Base-by-base conservation (phyloP, 2,797 vertebrate species). In the Micromesistius poutassou region DNA sequence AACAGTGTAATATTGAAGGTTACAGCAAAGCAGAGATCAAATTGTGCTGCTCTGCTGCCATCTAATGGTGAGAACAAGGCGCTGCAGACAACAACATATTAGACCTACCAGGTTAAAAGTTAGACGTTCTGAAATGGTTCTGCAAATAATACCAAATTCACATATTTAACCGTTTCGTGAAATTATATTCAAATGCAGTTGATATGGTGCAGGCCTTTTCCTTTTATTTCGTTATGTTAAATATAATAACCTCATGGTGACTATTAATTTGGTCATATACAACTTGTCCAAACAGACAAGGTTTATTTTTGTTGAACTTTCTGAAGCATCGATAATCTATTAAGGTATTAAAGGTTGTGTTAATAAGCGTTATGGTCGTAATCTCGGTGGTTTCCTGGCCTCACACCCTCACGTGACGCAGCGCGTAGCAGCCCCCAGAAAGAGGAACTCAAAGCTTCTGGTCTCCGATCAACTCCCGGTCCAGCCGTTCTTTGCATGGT, bases 21-120 rank as follows among this genome's bases (percentile, higher is more conserved):
- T 50, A 50, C 13, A 7, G 55, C 1, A 62, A 7, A 62, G 55
- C 22, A n/a, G 55, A 62, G 22, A 25, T 25, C 22, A 62, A 0
- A 25, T 8, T 62, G 22, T 25, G 74, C 2, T 78, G 25, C 46
- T 77, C 80, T 91, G 85, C 85, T 84, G 36, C 83, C 87, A 35
- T 35, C 33, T 35, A 35, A 0, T 35, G 33, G 33, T 7, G 5
- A 35, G 12, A 1, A 73, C 38, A 5, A 14, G 76, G 4, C 80
- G 62, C 50, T 76, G 81, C 87, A 89, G 76, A 31, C 22, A 28
- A 71, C 55, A n/a, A 3, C 5, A 55, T 22, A 22, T 19, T 3
- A 16, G 42, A 0, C 13, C 12, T 50, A 12, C 16, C 6, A 12
- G 16, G 19, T 55, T 55, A 55, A 55, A 55, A 19, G 46, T 55